Conservation (phyloP, 2,797 vertebrate genomes). For the Mionectes olivaceus region DNA sequence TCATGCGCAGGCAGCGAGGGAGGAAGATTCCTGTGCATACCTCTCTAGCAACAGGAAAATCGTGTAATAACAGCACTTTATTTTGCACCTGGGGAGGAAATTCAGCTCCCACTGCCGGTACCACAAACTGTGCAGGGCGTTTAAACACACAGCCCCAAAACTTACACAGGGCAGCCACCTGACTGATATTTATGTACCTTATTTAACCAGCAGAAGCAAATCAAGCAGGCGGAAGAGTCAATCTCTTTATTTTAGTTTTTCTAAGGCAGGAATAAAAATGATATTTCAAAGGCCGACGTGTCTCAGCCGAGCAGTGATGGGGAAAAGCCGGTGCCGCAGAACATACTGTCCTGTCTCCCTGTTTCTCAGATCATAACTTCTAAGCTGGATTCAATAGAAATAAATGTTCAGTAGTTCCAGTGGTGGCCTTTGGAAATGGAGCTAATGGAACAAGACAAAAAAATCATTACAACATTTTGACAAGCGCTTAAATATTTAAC, state of each 20-base stretch:
- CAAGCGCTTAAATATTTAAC: constrained; percentile 48
- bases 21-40: not conserved
- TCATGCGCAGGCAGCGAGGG: not conserved
- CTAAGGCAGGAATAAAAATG: constrained; percentile 30
- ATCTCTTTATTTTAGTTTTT: constrained; percentile 54
- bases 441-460: constrained; percentile 63
- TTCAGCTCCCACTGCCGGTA: accelerated
- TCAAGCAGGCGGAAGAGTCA: not conserved
- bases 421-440: constrained; percentile 60
- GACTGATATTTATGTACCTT: constrained; percentile 9
- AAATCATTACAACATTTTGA: constrained; percentile 59
- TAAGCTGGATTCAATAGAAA: constrained; percentile 48
- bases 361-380: constrained; percentile 57
- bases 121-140: not conserved
- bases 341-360: constrained; percentile 38
- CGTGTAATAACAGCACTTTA: not conserved
- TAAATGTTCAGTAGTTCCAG: constrained; percentile 25
- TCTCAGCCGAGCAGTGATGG: not conserved
- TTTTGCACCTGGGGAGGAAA: constrained; percentile 14
- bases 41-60: not conserved
- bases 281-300: not conserved
- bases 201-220: constrained; percentile 19
- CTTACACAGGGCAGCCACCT: not conserved
- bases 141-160: not conserved
- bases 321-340: not conserved